Base-by-base conservation (phyloP, 2,797 vertebrate species). In the Malacoctenus gilli region DNA sequence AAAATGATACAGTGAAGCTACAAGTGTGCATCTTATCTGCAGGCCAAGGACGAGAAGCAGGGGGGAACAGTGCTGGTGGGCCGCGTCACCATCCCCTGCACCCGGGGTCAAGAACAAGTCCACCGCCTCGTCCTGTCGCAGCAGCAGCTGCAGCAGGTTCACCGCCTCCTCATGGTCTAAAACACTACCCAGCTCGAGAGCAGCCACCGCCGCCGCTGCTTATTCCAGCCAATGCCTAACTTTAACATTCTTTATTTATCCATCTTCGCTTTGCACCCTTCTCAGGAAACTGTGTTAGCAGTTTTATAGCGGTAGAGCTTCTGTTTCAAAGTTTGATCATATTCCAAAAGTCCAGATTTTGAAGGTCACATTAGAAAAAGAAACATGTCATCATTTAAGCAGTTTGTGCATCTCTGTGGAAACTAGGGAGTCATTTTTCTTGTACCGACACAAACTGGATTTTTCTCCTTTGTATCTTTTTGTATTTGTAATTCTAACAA, bases 101-200 rank as follows among this genome's bases (percentile, higher is more conserved):
- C 75, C 0, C 91, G 85, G 0, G 95, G 95, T 21, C 91, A 94
- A 5, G 93, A 95, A 58, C 93, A 94, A 48, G 85, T 92, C 0
- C 95, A 96, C 77, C 88, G 87, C 6, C 89, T 98, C 1, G 84
- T 96, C 68, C 89, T 98, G 8, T 93, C 92, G 0, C 93, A 92
- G 43, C 90, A 91, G 53, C 94, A 96, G 85, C 90, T 96, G 50
- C 85, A 92, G 54, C 72, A 79, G 16, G 93, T 97, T 12, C 95
- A 94, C 34, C 20, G 63, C 10, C 93, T 94, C 40, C 93, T 97
- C 65, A 90, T 91, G 87, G 70, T 72, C 40, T 92, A 59, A 81
- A 19, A 34, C 8, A 2, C 11, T 3, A 11, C 1, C 30, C 30
- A 3, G 30, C 8, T 9, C 9, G 25, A 28, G 9, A 5, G 30